Evolutionary conservation across 2,797 vertebrate genomes (phyloP).

Genomic region (Typhlichthys eigenmanni): DNA sequence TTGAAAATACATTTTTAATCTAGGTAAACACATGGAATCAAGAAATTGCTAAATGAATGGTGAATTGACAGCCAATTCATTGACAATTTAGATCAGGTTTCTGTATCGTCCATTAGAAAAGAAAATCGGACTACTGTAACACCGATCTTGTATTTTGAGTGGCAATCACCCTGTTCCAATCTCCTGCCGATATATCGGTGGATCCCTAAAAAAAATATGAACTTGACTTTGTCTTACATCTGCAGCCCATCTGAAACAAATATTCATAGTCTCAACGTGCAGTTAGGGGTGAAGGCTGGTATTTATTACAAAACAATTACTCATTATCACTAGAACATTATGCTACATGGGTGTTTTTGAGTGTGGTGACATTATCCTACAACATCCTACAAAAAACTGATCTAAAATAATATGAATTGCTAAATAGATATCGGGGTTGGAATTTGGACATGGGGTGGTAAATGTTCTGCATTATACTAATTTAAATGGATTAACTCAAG

Average conservation of each 20-base stretch:
- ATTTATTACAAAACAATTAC: slow-evolving; percentile 32
- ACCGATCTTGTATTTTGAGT: too few relatives aligned
- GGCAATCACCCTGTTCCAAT: too few relatives aligned
- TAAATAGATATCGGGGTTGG: slow-evolving; percentile 25
- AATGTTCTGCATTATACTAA: slow-evolving; percentile 29
- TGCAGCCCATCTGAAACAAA: slow-evolving; percentile 3
- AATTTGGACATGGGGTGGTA: slow-evolving; percentile 18
- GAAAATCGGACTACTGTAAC: too few relatives aligned
- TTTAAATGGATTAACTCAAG: slow-evolving; percentile 39
- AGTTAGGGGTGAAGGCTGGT: slow-evolving; percentile 7
- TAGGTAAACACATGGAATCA: too few relatives aligned
- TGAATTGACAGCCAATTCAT: too few relatives aligned
- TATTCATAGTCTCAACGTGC: slow-evolving; percentile 1
- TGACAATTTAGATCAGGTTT: too few relatives aligned
- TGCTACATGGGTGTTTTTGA: slow-evolving; percentile 24
- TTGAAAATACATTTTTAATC: too few relatives aligned
- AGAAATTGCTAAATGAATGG: too few relatives aligned
- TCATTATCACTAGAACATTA: slow-evolving; percentile 1
- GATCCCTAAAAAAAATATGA: too few relatives aligned
- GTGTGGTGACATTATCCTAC: slow-evolving; percentile 28
- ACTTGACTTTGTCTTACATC: neutral
- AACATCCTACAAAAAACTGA: slow-evolving; percentile 28
- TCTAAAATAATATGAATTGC: slow-evolving; percentile 31
- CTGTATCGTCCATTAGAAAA: too few relatives aligned
- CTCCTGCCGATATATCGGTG: too few relatives aligned